These are phyloP conservation scores for Xiphias gladius DNA, from an alignment of 2,113 vertebrate species.

Conservation along the genomic window DNA sequence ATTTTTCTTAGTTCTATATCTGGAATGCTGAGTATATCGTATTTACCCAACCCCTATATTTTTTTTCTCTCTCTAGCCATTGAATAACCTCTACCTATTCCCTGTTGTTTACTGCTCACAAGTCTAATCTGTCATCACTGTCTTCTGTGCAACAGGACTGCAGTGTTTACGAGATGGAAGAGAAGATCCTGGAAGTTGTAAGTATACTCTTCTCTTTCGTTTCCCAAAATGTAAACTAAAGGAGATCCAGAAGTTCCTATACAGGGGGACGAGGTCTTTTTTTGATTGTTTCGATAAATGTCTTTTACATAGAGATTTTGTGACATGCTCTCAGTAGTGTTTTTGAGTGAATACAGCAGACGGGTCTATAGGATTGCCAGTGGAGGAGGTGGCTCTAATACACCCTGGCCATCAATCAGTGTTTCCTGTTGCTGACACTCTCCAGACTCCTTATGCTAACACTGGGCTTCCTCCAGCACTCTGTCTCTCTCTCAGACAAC, in stretches of 20 bases:
- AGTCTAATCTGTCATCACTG: slow-evolving; percentile 58
- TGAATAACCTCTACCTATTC: slow-evolving; percentile 38
- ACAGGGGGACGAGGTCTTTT: neutral
- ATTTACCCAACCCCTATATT: slow-evolving; percentile 54
- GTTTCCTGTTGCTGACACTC: slow-evolving; percentile 79
- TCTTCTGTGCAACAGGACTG: slow-evolving; percentile 89
- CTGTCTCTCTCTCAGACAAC: slow-evolving; percentile 21
- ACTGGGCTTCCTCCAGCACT: slow-evolving; percentile 60
- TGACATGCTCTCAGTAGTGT: slow-evolving; percentile 49
- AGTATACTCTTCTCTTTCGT: slow-evolving; percentile 76
- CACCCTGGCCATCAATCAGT: slow-evolving; percentile 71
- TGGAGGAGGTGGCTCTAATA: slow-evolving; percentile 51
- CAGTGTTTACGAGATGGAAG: slow-evolving; percentile 96
- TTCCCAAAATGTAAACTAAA: slow-evolving; percentile 27
- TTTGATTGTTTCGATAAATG: slow-evolving; percentile 20
- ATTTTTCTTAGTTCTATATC: slow-evolving; percentile 67
- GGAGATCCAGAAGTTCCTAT: neutral
- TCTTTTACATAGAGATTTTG: slow-evolving; percentile 32
- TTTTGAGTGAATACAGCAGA: slow-evolving; percentile 41
- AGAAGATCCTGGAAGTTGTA: slow-evolving; percentile 96
- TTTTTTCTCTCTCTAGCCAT: slow-evolving; percentile 36
- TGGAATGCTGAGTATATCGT: slow-evolving; percentile 73
- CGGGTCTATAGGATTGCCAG: slow-evolving; percentile 30
- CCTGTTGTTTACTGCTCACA: slow-evolving; percentile 45
- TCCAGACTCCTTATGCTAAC: slow-evolving; percentile 65